phyloP scores from a whole-genome alignment of 1,140 invertebrate species.

The Adelges cooleyi region DNA sequence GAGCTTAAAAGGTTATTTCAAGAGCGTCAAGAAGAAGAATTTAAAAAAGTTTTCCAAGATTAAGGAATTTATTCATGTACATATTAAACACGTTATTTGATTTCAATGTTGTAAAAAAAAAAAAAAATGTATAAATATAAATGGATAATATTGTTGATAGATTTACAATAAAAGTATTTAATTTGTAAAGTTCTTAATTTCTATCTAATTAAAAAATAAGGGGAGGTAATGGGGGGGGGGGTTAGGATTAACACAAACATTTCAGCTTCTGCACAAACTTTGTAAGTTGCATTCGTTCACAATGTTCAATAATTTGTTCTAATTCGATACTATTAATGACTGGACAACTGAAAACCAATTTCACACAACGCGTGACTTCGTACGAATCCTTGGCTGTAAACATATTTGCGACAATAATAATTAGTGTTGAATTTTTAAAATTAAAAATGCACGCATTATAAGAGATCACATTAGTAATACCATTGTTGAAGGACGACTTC shows the following conservation, averaged over 20 bases:
- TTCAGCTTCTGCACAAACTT: slow-evolving; percentile 10
- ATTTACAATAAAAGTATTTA: background rate
- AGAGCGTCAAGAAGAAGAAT: slow-evolving; percentile 13
- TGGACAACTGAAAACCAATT: slow-evolving; percentile 26
- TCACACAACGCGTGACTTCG: slow-evolving; percentile 16
- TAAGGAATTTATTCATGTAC: background rate
- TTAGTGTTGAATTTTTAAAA: background rate
- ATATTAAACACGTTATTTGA: background rate
- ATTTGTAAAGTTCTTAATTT: background rate
- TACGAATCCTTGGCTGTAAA: slow-evolving; percentile 18
- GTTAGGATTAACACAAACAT: background rate
- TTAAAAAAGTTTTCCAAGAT: background rate
- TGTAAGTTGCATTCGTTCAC: background rate
- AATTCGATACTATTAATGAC: slow-evolving; percentile 21
- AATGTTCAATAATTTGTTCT: slow-evolving; percentile 8
- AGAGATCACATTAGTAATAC: background rate
- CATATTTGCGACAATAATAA: background rate
- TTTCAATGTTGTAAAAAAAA: slow-evolving; percentile 5
- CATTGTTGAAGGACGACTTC: slow-evolving; percentile 12
- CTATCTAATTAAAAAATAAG: no score
- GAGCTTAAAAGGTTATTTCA: slow-evolving; percentile 1
- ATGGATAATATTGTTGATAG: no score
- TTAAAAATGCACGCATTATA: background rate
- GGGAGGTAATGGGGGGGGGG: no score
- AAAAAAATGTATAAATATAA: background rate